Percentiles rank a stretch among this genome's conserved stretches.
Evolutionary conservation across 2,888 invertebrate species (phyloP).

Genomic region (Sipha maydis): DNA sequence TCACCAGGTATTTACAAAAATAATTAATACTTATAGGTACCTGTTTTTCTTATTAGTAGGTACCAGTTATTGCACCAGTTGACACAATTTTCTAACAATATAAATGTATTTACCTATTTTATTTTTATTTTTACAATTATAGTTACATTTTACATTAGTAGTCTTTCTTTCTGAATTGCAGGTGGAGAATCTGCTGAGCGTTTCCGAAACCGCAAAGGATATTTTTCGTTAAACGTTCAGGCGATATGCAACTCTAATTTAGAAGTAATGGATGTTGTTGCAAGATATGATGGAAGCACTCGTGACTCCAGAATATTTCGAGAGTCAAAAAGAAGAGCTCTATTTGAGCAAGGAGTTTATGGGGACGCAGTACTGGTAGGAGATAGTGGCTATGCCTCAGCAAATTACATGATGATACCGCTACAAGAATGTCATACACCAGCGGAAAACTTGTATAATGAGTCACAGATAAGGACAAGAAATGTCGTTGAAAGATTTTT

Average conservation of each 20-base stretch:
- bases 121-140: conserved; percentile 21
- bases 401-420: conserved; percentile 15
- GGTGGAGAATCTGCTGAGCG: neutral
- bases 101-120: conserved; percentile 23
- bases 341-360: conserved; percentile 54
- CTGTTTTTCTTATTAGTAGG: conserved; percentile 24
- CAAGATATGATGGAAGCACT: conserved; percentile 50
- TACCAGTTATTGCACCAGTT: neutral
- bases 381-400: conserved; percentile 3
- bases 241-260: conserved; percentile 63
- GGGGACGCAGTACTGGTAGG: conserved; percentile 17
- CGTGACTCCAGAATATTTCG: conserved; percentile 62
- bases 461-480: conserved; percentile 26
- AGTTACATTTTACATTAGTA: conserved; percentile 25
- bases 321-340: conserved; percentile 34
- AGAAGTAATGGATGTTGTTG: conserved; percentile 50
- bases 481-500: conserved; percentile 24
- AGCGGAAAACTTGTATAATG: conserved; percentile 32
- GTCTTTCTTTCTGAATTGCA: neutral
- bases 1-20: conserved; percentile 16
- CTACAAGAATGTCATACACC: conserved; percentile 9
- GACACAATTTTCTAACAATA: conserved; percentile 8
- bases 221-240: neutral
- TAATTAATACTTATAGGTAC: too few species aligned
- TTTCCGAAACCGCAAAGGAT: neutral